Conservation (phyloP, 1,140 invertebrate species). For the Bombus terrestris region DNA sequence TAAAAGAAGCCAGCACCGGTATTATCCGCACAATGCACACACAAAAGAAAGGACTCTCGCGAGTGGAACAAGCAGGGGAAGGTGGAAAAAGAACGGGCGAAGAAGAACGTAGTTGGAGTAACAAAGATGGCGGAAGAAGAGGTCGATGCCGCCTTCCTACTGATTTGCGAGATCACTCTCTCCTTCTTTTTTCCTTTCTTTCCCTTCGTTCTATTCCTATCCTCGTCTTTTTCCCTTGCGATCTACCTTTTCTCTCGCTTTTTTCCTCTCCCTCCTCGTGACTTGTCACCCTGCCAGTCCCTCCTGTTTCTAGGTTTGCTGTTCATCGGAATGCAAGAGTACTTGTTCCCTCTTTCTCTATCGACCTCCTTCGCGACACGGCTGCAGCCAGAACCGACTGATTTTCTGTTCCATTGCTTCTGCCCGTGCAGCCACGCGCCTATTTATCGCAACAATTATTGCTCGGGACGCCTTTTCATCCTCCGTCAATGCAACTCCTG, state of each 20-base stretch:
- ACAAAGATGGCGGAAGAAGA: slow-evolving; percentile 29
- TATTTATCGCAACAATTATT: slow-evolving; percentile 50
- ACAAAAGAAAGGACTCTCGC: slow-evolving; percentile 47
- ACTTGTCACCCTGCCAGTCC: slow-evolving; percentile 36
- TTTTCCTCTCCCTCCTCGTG: not conserved
- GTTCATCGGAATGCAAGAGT: slow-evolving; percentile 38
- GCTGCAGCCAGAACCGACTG: slow-evolving; percentile 17
- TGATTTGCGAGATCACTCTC: slow-evolving; percentile 60
- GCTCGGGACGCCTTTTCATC: not conserved
- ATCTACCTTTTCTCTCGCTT: slow-evolving; percentile 10
- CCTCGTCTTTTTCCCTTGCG: not conserved
- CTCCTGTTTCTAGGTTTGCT: slow-evolving; percentile 28
- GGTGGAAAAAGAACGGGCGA: not conserved
- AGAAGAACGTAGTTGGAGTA: not conserved
- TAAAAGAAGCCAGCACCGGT: slow-evolving; percentile 43
- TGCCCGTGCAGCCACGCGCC: not conserved
- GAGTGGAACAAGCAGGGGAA: slow-evolving; percentile 12
- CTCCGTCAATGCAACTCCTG: not conserved
- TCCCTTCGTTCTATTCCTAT: not conserved
- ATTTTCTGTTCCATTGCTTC: slow-evolving; percentile 41
- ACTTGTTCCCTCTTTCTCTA: not conserved
- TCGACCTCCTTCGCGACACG: slow-evolving; percentile 29
- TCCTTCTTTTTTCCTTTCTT: too few relatives aligned
- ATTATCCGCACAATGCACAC: slow-evolving; percentile 51
- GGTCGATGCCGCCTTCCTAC: slow-evolving; percentile 58